A percentile compares a stretch with the other conserved stretches of the same genome.
Evolutionary conservation across 2,113 vertebrate species (phyloP).

Genomic region (Dipodomys merriami): DNA sequence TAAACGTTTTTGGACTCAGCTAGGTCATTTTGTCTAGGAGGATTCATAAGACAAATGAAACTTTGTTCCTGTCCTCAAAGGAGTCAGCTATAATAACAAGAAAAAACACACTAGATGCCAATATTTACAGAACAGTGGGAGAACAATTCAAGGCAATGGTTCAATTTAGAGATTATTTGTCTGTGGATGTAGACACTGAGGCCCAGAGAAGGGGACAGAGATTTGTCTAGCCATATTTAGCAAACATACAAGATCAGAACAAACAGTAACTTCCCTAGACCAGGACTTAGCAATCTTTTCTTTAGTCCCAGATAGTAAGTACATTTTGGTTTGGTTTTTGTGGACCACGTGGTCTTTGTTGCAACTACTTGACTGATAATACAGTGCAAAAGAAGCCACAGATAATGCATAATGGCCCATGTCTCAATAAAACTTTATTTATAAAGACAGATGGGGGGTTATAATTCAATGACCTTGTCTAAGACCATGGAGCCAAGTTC

Average conservation of each 20-base stretch:
- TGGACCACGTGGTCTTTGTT: neutral
- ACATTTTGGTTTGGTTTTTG: neutral
- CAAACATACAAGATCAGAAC: neutral
- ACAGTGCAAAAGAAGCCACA: neutral
- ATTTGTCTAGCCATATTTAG: neutral
- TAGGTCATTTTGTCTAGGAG: neutral
- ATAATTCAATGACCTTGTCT: neutral
- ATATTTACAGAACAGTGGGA: neutral
- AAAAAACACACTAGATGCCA: neutral
- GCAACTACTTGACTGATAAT: neutral
- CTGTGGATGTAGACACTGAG: neutral
- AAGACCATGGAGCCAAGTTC: neutral
- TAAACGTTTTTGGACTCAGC: neutral
- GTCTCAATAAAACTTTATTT: slow-evolving; percentile 4
- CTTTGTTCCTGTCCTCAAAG: neutral
- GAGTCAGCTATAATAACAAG: neutral
- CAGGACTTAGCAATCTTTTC: neutral
- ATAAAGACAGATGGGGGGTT: neutral
- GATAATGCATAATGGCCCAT: neutral
- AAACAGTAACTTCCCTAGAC: neutral
- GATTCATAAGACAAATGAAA: slow-evolving; percentile 27
- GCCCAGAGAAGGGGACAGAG: neutral
- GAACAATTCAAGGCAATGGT: neutral
- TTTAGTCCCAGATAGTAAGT: neutral
- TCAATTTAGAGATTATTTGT: slow-evolving; percentile 20